These are phyloP conservation scores for Hemiprocne comata DNA, from an alignment of 2,113 vertebrate genomes.

Conservation along the genomic window DNA sequence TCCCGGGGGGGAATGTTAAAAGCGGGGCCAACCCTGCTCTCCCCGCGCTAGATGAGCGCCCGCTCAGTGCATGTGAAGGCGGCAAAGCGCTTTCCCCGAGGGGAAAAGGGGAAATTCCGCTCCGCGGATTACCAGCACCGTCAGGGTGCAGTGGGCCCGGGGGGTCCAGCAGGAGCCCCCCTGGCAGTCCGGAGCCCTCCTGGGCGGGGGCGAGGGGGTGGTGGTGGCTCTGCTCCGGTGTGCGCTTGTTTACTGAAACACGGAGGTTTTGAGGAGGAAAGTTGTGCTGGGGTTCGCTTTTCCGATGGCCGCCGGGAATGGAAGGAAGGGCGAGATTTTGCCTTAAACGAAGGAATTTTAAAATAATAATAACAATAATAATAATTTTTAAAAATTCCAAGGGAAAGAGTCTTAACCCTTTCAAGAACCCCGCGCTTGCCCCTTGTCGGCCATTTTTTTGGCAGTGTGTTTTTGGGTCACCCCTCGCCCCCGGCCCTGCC, in stretches of 20 bases:
- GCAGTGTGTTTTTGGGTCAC: not conserved
- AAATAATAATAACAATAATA: not conserved
- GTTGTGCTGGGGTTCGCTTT: not conserved
- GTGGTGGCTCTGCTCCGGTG: not conserved
- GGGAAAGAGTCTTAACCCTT: not conserved
- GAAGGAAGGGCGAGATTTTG: not conserved
- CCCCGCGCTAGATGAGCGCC: not conserved
- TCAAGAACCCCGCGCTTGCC: not conserved
- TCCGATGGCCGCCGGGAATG: not conserved
- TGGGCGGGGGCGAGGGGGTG: too few species aligned
- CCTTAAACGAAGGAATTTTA: too few species aligned
- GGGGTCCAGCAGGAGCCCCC: not conserved
- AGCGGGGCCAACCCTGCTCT: not conserved
- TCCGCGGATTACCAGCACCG: not conserved
- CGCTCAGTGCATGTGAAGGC: not conserved
- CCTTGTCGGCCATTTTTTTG: conserved; percentile 13
- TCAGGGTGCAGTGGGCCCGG: rapidly evolving
- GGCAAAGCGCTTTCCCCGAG: not conserved
- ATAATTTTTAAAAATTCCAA: too few species aligned
- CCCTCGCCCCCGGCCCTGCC: too few species aligned
- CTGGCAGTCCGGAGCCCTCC: not conserved
- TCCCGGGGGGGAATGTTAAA: not conserved
- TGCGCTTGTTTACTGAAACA: not conserved
- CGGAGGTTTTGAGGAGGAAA: not conserved
- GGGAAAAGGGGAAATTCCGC: not conserved